phyloP scores from a whole-genome alignment of 37 sponge, comb jelly and placozoan genomes.

The Amphimedon queenslandica region DNA sequence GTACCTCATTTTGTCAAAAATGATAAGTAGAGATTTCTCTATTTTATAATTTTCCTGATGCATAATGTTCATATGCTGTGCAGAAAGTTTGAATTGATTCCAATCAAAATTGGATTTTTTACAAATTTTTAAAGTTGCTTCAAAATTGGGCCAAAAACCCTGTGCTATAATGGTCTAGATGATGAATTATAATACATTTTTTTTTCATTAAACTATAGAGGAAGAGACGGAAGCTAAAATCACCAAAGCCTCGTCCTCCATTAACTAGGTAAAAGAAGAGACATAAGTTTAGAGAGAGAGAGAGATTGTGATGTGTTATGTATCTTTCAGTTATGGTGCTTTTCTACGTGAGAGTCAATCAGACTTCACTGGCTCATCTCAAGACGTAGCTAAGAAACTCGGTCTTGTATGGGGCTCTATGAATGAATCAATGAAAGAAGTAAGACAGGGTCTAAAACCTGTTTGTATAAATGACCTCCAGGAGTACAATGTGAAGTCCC shows the following conservation, averaged over 20 bases:
- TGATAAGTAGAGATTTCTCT: too few species aligned
- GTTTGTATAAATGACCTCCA: not conserved
- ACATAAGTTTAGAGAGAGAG: not conserved
- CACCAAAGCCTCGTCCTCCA: not conserved
- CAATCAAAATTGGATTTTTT: too few species aligned
- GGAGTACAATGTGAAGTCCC: not conserved
- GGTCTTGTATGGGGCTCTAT: not conserved
- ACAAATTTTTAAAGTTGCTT: too few species aligned
- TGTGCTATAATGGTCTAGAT: too few species aligned
- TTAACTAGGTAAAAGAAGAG: not conserved
- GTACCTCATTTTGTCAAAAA: too few species aligned
- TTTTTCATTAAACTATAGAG: too few species aligned
- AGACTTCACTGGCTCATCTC: not conserved
- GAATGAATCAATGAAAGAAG: not conserved
- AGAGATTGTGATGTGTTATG: too few species aligned
- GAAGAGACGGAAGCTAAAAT: not conserved
- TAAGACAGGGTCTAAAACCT: not conserved
- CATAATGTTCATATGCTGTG: too few species aligned
- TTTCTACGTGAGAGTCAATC: not conserved
- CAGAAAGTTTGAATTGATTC: too few species aligned
- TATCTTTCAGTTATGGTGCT: not conserved
- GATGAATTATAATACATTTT: too few species aligned
- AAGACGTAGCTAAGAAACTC: not conserved
- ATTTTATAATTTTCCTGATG: too few species aligned
- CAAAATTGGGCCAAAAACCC: too few species aligned